Base-by-base conservation (phyloP, 2,888 invertebrate species). In the Pardosa pseudoannulata region DNA sequence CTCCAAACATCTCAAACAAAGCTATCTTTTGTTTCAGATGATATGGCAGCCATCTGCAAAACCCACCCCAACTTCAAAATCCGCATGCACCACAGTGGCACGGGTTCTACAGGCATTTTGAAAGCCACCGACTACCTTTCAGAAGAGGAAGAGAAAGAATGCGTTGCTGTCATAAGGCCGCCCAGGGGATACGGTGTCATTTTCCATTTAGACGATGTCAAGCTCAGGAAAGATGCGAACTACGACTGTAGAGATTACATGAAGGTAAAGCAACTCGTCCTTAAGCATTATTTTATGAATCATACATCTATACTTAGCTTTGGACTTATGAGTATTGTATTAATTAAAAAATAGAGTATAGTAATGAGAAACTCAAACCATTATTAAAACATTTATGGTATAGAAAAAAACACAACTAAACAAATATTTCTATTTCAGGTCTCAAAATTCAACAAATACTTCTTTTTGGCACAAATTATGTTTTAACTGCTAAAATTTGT, bases 201-300 rank as follows among this genome's bases (percentile, higher is more conserved):
- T 13, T 87, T 79, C 39, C 39, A 87, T 23, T 23, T 87, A 5
- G 86, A 87, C 16, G 75, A 73, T 6, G 62, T 87, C 36, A 68
- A 76, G 16, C 72, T 87, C 0, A 31, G 86, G 5, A 87, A 65
- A 41, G 80, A 80, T 27, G 67, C 79, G 0, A 75, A 80, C 46
- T 73, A 76, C 9, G 86, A 87, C 9, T 87, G 86, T 23, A 70
- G 86, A 64, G 86, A 87, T 31, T 87, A 80, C 56, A 79, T 87
- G 2, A 87, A 87, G 62, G 86, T 87, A 65, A 70, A 39, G n/a
- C 5, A 7, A 13, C 19, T 3, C 62, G 7, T 27, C n/a, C n/a
- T n/a, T n/a, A n/a, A n/a, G n/a, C n/a, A n/a, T n/a, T n/a, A n/a
- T n/a, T n/a, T n/a, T n/a, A n/a, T n/a, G n/a, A n/a, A n/a, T n/a